Conservation (phyloP, 2,888 invertebrate species). For the Campopleginae sp. region DNA sequence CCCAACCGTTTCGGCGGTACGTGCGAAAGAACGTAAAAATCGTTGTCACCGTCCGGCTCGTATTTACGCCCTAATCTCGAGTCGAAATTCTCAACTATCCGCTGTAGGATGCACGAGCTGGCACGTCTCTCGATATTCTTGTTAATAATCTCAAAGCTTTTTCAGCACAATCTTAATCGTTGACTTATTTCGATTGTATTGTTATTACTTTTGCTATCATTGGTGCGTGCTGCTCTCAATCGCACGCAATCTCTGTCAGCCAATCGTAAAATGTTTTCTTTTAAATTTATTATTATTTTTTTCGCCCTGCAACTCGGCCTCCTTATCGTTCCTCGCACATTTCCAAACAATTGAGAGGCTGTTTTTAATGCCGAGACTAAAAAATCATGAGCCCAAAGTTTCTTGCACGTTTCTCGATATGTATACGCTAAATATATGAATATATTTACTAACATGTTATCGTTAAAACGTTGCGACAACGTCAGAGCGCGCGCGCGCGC, state of each 20-base stretch:
- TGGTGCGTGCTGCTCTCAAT: neutral
- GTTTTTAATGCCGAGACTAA: neutral
- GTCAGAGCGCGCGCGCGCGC: too few relatives aligned
- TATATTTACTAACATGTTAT: conserved; percentile 11
- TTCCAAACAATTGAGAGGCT: neutral
- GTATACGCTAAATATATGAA: neutral
- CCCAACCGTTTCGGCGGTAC: neutral
- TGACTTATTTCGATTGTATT: conserved; percentile 2
- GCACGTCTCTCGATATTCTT: neutral
- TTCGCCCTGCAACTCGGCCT: neutral
- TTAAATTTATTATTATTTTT: neutral
- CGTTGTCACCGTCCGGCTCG: neutral
- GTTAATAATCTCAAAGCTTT: neutral
- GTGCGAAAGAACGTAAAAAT: neutral
- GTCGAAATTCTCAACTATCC: neutral
- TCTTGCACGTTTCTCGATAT: conserved; percentile 39
- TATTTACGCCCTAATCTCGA: neutral
- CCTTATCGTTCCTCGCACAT: neutral
- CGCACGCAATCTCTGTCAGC: neutral
- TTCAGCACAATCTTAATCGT: neutral
- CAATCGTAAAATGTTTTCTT: neutral
- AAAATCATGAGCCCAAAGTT: neutral
- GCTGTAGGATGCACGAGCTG: neutral
- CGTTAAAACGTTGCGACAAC: conserved; percentile 5
- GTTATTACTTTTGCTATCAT: neutral